phyloP scores from a whole-genome alignment of 2,888 invertebrate species.

The Hypolimnas misippus region DNA sequence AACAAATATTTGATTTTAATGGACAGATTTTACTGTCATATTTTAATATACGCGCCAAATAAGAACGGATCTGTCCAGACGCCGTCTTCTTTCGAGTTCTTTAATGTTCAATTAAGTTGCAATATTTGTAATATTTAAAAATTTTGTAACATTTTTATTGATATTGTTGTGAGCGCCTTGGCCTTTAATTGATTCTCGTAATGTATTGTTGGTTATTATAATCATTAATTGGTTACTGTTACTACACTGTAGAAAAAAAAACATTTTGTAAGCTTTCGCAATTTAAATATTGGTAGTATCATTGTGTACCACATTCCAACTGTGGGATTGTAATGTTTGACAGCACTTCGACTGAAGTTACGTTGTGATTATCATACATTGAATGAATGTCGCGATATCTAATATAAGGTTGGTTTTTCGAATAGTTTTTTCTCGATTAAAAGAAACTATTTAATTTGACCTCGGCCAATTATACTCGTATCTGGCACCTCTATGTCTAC shows the following conservation, averaged over 20 bases:
- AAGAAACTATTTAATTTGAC: too few relatives aligned
- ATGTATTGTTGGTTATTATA: too few relatives aligned
- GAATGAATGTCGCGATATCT: not conserved
- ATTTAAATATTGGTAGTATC: not conserved
- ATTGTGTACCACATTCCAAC: slow-evolving; percentile 33
- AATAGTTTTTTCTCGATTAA: not conserved
- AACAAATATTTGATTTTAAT: not conserved
- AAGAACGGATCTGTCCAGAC: not conserved
- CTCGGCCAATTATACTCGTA: too few relatives aligned
- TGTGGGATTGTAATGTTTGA: slow-evolving; percentile 22
- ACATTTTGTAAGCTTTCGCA: too few relatives aligned
- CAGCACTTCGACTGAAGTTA: not conserved
- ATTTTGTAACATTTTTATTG: too few relatives aligned
- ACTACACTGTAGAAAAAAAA: too few relatives aligned
- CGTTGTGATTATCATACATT: not conserved
- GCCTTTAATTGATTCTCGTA: too few relatives aligned
- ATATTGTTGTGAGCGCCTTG: too few relatives aligned
- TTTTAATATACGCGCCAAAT: not conserved
- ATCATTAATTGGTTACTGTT: too few relatives aligned
- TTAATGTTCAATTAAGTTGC: too few relatives aligned
- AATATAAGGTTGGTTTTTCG: not conserved
- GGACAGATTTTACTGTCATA: not conserved
- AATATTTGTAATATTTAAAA: too few relatives aligned
- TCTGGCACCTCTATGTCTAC: too few relatives aligned
- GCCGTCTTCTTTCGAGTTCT: not conserved